Evolutionary conservation across 2,113 vertebrate genomes (phyloP).

Genomic region (Sander lucioperca): DNA sequence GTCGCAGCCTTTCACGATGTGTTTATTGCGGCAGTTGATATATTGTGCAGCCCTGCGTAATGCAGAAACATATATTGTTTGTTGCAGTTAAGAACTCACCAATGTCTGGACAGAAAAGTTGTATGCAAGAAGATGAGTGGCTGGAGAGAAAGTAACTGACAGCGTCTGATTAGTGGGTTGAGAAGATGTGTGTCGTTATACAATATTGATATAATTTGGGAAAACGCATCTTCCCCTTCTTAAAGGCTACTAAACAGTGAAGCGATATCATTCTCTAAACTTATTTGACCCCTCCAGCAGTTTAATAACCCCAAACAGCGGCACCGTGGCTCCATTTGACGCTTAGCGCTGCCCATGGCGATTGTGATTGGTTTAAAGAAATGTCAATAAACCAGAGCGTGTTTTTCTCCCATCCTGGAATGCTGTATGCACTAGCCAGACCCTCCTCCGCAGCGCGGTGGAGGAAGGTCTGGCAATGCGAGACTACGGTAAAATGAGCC

Average conservation of each 20-base stretch:
- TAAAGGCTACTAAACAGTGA: background rate
- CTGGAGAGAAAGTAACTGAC: background rate
- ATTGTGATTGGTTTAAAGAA: too few species aligned
- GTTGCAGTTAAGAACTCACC: background rate
- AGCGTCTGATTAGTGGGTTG: background rate
- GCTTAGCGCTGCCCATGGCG: too few species aligned
- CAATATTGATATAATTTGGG: background rate
- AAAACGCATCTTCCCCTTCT: background rate
- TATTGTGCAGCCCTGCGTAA: background rate
- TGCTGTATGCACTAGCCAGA: too few species aligned
- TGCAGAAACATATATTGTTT: slow-evolving; percentile 17
- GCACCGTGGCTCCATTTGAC: too few species aligned
- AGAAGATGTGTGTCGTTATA: background rate
- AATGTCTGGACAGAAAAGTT: background rate
- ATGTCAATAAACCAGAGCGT: too few species aligned
- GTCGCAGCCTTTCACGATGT: too few species aligned
- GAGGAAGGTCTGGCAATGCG: too few species aligned
- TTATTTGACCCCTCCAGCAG: background rate
- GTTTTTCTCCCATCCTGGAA: too few species aligned
- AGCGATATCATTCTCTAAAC: background rate
- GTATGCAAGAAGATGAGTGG: background rate
- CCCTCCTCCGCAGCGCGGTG: too few species aligned
- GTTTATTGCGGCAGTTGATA: too few species aligned
- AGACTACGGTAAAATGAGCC: background rate
- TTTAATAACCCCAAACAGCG: background rate